These are phyloP conservation scores for Apotomis turbidana DNA, from an alignment of 2,888 invertebrate genomes.

Conservation along the genomic window DNA sequence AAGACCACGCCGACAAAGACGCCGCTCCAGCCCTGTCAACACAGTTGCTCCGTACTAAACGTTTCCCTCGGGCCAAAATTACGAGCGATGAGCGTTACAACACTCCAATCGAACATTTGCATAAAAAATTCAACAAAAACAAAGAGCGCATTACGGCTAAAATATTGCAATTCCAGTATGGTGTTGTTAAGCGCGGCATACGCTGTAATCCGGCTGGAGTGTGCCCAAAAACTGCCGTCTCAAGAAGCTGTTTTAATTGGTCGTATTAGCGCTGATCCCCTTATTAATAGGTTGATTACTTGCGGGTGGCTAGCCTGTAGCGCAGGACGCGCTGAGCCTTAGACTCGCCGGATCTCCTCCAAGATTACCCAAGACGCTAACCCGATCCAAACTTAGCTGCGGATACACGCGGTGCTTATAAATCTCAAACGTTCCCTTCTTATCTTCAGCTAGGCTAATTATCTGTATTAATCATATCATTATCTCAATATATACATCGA, in stretches of 20 bases:
- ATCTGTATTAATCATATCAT: background rate
- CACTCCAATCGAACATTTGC: slow-evolving; percentile 74
- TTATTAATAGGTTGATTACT: slow-evolving; percentile 83
- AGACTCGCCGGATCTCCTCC: slow-evolving; percentile 18
- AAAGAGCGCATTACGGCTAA: slow-evolving; percentile 30
- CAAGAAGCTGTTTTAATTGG: slow-evolving; percentile 81
- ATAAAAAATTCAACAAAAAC: slow-evolving; percentile 60
- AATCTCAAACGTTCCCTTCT: background rate
- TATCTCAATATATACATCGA: background rate
- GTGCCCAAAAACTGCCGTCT: slow-evolving; percentile 82
- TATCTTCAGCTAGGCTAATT: background rate
- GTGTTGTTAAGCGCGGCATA: slow-evolving; percentile 55
- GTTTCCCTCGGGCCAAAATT: slow-evolving; percentile 72
- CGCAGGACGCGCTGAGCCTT: slow-evolving; percentile 36
- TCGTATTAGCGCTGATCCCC: slow-evolving; percentile 78
- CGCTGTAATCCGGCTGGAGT: slow-evolving; percentile 76
- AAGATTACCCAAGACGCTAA: slow-evolving; percentile 32
- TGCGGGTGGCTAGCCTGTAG: slow-evolving; percentile 65
- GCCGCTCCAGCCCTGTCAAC: slow-evolving; percentile 77
- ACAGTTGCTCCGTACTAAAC: slow-evolving; percentile 73
- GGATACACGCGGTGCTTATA: background rate
- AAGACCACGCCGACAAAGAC: slow-evolving; percentile 74
- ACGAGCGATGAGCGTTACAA: slow-evolving; percentile 71
- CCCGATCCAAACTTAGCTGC: slow-evolving; percentile 1
- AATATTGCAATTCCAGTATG: slow-evolving; percentile 17